phyloP scores from a whole-genome alignment of 2,113 vertebrate genomes.

The Sapajus apella region DNA sequence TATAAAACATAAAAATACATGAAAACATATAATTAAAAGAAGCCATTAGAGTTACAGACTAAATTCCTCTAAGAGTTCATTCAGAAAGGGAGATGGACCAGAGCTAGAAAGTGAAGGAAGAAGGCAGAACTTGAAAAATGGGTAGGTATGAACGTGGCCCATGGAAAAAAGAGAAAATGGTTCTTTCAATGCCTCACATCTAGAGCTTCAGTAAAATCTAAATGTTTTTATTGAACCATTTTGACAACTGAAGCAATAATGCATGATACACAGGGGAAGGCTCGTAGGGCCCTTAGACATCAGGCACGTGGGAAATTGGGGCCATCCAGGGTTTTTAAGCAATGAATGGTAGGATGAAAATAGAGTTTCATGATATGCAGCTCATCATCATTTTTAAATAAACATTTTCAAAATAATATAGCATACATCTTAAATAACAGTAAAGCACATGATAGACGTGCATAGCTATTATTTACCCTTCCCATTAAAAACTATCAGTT shows the following conservation, averaged over 20 bases:
- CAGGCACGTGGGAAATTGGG: not conserved
- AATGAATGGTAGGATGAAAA: not conserved
- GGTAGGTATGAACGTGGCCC: not conserved
- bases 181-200: no score
- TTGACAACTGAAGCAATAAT: not conserved
- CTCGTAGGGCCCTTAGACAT: not conserved
- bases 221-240: not conserved
- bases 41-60: not conserved
- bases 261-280: not conserved
- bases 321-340: not conserved
- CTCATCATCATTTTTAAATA: not conserved
- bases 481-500: constrained; percentile 46
- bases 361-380: not conserved
- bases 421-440: not conserved
- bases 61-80: not conserved
- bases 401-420: not conserved
- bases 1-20: not conserved
- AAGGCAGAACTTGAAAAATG: not conserved
- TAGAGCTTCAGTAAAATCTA: no score
- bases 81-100: not conserved
- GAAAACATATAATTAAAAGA: not conserved
- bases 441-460: not conserved
- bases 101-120: not conserved
- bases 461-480: constrained; percentile 32
- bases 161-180: not conserved